Conservation (phyloP, 2,113 vertebrate species). For the Ciconia stormi region DNA sequence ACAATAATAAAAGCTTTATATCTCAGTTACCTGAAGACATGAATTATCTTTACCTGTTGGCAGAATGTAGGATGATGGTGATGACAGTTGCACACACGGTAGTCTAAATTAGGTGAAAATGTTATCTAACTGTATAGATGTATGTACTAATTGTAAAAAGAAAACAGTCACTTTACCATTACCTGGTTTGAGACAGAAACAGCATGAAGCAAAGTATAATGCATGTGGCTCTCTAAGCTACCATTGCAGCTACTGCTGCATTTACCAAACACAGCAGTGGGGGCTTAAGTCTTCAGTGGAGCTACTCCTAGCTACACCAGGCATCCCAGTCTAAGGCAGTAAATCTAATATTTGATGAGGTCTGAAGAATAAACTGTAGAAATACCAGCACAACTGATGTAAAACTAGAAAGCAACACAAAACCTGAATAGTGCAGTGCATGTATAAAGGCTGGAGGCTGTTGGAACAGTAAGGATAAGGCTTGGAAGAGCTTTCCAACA, state of each 20-base stretch:
- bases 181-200: background rate
- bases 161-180: background rate
- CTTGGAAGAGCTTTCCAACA: background rate
- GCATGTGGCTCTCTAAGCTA: too few relatives aligned
- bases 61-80: background rate
- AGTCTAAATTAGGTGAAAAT: background rate
- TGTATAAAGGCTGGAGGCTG: background rate
- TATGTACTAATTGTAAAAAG: background rate
- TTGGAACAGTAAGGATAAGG: background rate
- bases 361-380: background rate
- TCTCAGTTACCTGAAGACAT: background rate
- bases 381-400: background rate
- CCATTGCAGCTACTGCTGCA: background rate
- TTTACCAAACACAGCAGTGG: background rate
- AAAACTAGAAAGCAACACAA: background rate
- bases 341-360: background rate
- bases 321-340: background rate
- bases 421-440: background rate
- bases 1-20: background rate
- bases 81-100: rapidly evolving
- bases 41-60: background rate
- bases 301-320: background rate
- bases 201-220: background rate
- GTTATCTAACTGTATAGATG: background rate
- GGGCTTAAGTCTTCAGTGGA: background rate